Evolutionary conservation across 1,140 invertebrate genomes (phyloP).

Genomic region (Ylistrum balloti): DNA sequence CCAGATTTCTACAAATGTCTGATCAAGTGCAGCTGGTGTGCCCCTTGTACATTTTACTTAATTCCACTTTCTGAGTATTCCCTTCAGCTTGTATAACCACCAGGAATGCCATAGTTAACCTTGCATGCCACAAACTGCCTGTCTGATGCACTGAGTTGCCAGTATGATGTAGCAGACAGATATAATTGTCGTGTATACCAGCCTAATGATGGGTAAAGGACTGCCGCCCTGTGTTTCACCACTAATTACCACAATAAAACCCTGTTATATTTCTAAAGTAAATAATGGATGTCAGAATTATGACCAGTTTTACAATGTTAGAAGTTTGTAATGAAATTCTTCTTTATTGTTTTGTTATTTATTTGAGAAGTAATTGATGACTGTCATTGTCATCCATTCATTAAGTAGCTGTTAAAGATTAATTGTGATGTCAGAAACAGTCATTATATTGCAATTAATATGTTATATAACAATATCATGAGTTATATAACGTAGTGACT

Average conservation of each 20-base stretch:
- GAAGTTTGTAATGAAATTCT: neutral
- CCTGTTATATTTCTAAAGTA: neutral
- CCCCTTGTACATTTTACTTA: neutral
- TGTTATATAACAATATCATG: too few relatives aligned
- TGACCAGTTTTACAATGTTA: neutral
- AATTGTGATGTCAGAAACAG: neutral
- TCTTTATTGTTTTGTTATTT: neutral
- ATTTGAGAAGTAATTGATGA: neutral
- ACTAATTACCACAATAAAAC: neutral
- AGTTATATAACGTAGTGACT: too few relatives aligned
- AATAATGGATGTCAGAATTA: neutral
- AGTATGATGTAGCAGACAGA: slow-evolving; percentile 8
- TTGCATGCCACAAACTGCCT: neutral
- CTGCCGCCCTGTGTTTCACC: neutral
- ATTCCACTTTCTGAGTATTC: neutral
- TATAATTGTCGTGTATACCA: slow-evolving; percentile 19
- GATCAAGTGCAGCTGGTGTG: neutral
- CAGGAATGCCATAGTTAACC: neutral
- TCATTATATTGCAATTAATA: too few relatives aligned
- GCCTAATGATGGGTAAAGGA: neutral
- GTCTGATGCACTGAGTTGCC: neutral
- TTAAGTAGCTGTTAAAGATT: neutral
- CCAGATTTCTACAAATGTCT: neutral
- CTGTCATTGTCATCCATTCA: neutral
- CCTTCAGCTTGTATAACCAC: neutral